Base-by-base conservation (phyloP, 2,888 invertebrate genomes). In the Perdita meconis region DNA sequence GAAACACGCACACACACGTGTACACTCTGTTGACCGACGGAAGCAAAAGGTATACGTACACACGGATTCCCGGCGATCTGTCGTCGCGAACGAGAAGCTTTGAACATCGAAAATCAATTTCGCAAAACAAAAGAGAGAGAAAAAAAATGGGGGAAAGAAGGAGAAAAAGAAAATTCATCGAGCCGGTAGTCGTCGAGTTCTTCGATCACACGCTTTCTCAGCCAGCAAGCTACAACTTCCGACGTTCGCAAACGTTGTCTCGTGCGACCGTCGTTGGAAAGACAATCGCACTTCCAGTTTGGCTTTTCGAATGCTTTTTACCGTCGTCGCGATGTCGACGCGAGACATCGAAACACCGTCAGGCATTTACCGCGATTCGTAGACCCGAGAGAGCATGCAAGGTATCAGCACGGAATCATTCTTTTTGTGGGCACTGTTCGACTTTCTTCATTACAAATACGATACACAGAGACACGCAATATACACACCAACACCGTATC, bases 281-380 rank as follows among this genome's bases (percentile, higher is more conserved):
- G 10, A 13, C 24, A 63, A 42, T 44, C 44, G 34, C n/a, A 36
- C 50, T 63, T 53, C 42, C 57, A 73, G 57, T 63, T 74, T 64
- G 57, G 42, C 63, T 74, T 74, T 74, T 57, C 47, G 63, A 40
- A 50, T 13, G 42, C 73, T 63, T 44, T 19, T 44, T 19, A 36
- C 42, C 61, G 40, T 63, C 59, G 44, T 75, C 75, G n/a, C n/a
- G 57, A 59, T 59, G 53, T 34, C 75, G 38, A 64, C 51, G 59
- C 51, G 30, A 59, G 38, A 30, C 16, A 34, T n/a, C n/a, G n/a
- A 26, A 40, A 13, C 51, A 57, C 24, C 30, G 16, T 40, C 30
- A 30, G 30, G 30, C 30, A 30, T 30, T 30, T 30, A 30, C 6
- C 30, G 6, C 6, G 30, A 22, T 44, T 66, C 44, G 65, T 44